A percentile compares a stretch with the other conserved stretches of the same genome.
These are phyloP conservation scores for Dendroctonus ponderosae DNA, from an alignment of 1,140 invertebrate genomes.

Conservation along the genomic window DNA sequence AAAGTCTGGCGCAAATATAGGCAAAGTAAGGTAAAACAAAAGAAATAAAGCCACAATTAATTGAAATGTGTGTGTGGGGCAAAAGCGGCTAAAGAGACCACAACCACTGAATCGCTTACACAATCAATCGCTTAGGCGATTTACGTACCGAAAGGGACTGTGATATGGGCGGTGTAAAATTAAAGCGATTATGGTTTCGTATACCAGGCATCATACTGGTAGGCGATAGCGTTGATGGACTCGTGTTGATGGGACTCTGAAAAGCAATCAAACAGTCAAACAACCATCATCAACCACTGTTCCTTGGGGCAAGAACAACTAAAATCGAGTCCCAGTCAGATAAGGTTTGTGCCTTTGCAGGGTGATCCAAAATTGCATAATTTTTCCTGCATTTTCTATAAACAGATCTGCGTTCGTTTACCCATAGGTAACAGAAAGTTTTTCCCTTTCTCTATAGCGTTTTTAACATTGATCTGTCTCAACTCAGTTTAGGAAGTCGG, in stretches of 20 bases:
- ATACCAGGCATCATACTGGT: conserved; percentile 52
- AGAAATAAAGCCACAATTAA: conserved; percentile 35
- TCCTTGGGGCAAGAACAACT: no score
- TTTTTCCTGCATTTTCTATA: no score
- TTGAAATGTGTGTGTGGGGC: conserved; percentile 4
- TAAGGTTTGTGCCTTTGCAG: no score
- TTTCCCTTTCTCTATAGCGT: no score
- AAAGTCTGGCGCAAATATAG: conserved; percentile 56
- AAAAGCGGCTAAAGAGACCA: not conserved
- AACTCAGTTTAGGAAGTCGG: no score
- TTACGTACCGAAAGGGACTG: conserved; percentile 42
- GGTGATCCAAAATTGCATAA: no score
- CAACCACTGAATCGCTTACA: not conserved
- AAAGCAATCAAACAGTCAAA: conserved; percentile 39
- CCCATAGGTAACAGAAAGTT: no score
- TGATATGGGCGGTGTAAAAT: conserved; percentile 42
- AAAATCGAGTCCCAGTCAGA: no score
- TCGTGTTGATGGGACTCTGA: conserved; percentile 68
- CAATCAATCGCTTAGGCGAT: conserved; percentile 8
- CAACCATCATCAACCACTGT: no score
- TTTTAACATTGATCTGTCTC: no score
- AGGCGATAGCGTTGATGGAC: conserved; percentile 71
- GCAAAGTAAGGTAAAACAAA: conserved; percentile 43
- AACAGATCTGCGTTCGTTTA: no score
- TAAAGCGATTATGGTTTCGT: conserved; percentile 46